Base-by-base conservation (phyloP, 1,140 invertebrate genomes). In the Aradophagus sp. region DNA sequence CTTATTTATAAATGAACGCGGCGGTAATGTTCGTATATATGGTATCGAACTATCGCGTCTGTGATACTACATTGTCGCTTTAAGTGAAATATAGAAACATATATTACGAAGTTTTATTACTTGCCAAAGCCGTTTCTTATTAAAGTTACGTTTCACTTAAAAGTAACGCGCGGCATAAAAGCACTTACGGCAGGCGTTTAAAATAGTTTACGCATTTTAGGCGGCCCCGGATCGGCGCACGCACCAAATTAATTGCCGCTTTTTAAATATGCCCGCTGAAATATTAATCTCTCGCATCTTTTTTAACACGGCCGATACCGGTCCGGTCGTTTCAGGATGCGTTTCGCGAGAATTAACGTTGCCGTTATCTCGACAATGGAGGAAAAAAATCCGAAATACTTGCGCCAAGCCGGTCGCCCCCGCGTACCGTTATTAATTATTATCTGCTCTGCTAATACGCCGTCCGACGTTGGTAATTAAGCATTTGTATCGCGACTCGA, bases 401-500 rank as follows among this genome's bases (percentile, higher is more conserved):
- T 47, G 41, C 27, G 14, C 58, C 47, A 20, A 23, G 34, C 63
- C 15, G 45, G 10, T 59, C 63, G 66, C 70, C 66, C 70, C 74
- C 71, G 71, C 63, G 53, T 66, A 69, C 69, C 62, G 62, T 73
- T 71, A 74, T 73, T 68, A 74, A 74, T 76, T 74, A 76, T 62
- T 62, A 67, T 61, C 44, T 61, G 47, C 50, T 62, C 39, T 15
- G 44, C 47, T 70, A 66, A 66, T 44, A 67, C 35, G 67, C 67
- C 63, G 38, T 68, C 38, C 44, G 10, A 53, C 26, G 17, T 16
- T 16, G 36, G 72, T 68, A 77, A 77, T 77, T 73, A 73, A 68
- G 75, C 65, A 74, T 73, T 77, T 77, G 69, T 69, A 70, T 74
- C 72, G 53, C 72, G 74, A 77, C 74, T 74, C 69, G 61, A 77